Base-by-base conservation (phyloP, 2,113 vertebrate species). In the Struthidea cinerea region DNA sequence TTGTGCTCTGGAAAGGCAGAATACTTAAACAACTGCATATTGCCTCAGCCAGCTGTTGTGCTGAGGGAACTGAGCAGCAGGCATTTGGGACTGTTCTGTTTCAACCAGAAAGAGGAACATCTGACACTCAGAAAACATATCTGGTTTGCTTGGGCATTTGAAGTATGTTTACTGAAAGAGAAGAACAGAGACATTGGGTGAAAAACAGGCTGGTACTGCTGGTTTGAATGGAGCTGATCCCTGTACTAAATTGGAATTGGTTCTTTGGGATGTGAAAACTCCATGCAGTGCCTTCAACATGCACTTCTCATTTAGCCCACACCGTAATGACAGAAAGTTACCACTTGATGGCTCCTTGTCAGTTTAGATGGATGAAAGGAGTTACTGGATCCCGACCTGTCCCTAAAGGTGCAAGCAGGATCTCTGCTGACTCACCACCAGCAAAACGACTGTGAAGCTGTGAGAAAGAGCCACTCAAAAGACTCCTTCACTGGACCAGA, bases 261-360 rank as follows among this genome's bases (percentile, higher is more conserved):
- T 67, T 89, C 49, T 79, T 59, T 21, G 78, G 68, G 60, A 30
- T 49, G 6, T 28, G 44, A 41, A 94, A 57, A 57, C 59, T 76
- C 53, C 21, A 7, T 9, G 13, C 3, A 37, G 26, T 87, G 37
- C 26, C 46, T 83, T 93, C 52, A 50, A 74, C 55, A 55, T 32
- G 32, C 53, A 3, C 30, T 55, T 69, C 26, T 47, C 9, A 79
- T 49, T 71, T 61, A 83, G 22, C 19, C 57, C 5, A n/a, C 35
- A 8, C 59, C 9, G 90, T 93, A 91, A 93, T 95, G 87, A 63
- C 91, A 55, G 39, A 10, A 61, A 94, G 50, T 83, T 93, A 67
- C 93, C 93, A 94, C 94, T 83, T 96, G 93, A 93, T 95, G 94
- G 81, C 95, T 91, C 91, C 88, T 96, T 41, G 47, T 84, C 92